Evolutionary conservation across 1,140 invertebrate species (phyloP).

Genomic region (Calliopsis andreniformis): DNA sequence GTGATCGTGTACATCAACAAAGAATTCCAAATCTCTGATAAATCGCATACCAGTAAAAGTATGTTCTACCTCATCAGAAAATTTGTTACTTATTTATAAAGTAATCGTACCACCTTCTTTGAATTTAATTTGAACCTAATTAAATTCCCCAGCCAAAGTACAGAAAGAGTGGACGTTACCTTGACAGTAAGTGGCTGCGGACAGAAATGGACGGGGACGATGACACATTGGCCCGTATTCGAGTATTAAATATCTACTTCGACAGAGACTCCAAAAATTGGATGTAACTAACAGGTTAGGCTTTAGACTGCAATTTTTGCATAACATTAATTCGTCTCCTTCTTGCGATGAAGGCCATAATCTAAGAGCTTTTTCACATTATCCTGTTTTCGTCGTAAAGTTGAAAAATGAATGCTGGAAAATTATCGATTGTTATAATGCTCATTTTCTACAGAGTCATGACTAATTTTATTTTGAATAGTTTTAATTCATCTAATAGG

Average conservation of each 20-base stretch:
- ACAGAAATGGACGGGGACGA: constrained; percentile 66
- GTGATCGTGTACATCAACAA: not conserved
- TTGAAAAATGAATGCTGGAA: not conserved
- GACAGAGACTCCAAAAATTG: not conserved
- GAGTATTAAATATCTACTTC: constrained; percentile 7
- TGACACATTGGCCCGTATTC: constrained; percentile 34
- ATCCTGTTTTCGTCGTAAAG: too few relatives aligned
- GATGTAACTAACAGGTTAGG: constrained; percentile 1
- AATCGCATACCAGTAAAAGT: not conserved
- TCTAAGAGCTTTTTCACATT: too few relatives aligned
- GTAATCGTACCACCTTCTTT: not conserved
- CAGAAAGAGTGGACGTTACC: constrained; percentile 50
- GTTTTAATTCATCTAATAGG: too few relatives aligned
- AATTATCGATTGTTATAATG: too few relatives aligned
- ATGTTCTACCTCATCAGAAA: not conserved
- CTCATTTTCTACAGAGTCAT: too few relatives aligned
- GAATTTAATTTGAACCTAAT: constrained; percentile 14
- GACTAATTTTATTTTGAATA: too few relatives aligned
- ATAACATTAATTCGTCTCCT: not conserved
- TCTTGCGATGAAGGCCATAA: not conserved
- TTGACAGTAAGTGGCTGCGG: constrained; percentile 40
- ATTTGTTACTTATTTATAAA: not conserved
- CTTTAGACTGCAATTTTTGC: constrained; percentile 14
- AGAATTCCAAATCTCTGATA: not conserved
- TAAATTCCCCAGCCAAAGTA: constrained; percentile 15